Evolutionary conservation across 35 echinoderm and acorn worm species (phyloP), one percentile per base, ranked within the genome.

Genomic region (Lytechinus variegatus): DNA sequence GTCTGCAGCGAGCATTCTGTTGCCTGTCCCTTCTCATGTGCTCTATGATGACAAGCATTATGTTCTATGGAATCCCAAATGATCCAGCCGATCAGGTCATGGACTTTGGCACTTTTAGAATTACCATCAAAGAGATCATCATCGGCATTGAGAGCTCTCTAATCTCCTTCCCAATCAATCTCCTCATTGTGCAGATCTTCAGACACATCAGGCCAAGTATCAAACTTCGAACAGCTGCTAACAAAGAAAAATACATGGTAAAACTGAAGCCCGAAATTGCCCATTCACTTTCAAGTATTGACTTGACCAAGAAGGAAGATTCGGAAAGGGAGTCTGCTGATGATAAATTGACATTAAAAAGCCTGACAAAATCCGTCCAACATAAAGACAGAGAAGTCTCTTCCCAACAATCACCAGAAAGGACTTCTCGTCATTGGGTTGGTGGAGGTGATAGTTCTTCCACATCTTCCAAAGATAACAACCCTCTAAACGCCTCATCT

Each of bases 1-100:
- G 98, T 13, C 87, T 98, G 9, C 98, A 99, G 86, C 94, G 98
- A 29, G 94, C 97, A 7, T 98, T 96, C 86, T 99, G 98, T 54
- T 98, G 96, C 52, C 96, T 99, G 27, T 96, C 96, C 10, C 54
- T 99, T 2, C 95, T 99, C 21, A 96, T 99, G 96, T 95, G 94
- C 87, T 92, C 96, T 27, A 99, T 98, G 98, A 95, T 99, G 92
- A 97, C 98, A 19, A 99, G 96, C 95, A 99, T 99, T 55, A 99
- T 99, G 98, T 99, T 99, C 58, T 99, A 99, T 44, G 97, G 97
- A 8, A 94, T 98, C 5, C 98, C 98, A 11, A 52, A 56, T 28
- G 91, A 95, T 72, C 97, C 98, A 4, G 91, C 89, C 10, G 96
- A 98, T 86, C 98, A 97, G 95, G 96, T 95, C 10, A 94, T 98